Evolutionary conservation across 2,888 invertebrate genomes (phyloP), one percentile per base, ranked within the genome.

Genomic region (Diaprepes abbreviatus): DNA sequence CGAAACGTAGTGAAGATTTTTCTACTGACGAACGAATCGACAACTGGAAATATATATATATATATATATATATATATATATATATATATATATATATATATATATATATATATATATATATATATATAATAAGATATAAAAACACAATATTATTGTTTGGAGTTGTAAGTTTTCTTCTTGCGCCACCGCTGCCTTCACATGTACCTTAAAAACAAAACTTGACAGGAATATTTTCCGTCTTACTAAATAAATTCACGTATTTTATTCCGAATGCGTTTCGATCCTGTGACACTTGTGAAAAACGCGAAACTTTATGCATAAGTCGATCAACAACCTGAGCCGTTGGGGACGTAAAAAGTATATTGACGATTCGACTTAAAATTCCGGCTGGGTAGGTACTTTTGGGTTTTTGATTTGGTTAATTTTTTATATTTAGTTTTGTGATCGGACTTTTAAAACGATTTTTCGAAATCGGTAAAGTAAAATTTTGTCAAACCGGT

Each of bases 241-340:
- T 64, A 12, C 38, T 55, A 40, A 55, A 64, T 24, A 43, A 54
- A 33, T 33, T 40, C 43, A 17, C 16, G 36, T 21, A 36, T 65
- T 58, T 57, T 58, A 65, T 57, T 65, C 65, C 35, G 38, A 57
- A 40, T 24, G 65, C 65, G 65, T 65, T 65, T 10, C 45, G 58
- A 65, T 62, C 28, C 55, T 55, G 57, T 65, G 65, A 57, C 57
- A 65, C 48, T 65, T 64, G 54, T 28, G 55, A 38, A 31, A 64
- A 64, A 64, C 16, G 43, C 17, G 33, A 17, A 35, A 17, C 43
- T 63, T 40, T 17, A 14, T 40, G 21, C 45, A 55, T 54, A 40
- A 38, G 40, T 54, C 38, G 31, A 31, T 55, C 38, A n/a, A n/a
- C 21, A 21, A 50, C 28, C 7, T 14, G 28, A 19, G 40, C 10